Evolutionary conservation across 2,113 vertebrate genomes (phyloP), one percentile per base, ranked within the genome.

Genomic region (Geothlypis trichas): DNA sequence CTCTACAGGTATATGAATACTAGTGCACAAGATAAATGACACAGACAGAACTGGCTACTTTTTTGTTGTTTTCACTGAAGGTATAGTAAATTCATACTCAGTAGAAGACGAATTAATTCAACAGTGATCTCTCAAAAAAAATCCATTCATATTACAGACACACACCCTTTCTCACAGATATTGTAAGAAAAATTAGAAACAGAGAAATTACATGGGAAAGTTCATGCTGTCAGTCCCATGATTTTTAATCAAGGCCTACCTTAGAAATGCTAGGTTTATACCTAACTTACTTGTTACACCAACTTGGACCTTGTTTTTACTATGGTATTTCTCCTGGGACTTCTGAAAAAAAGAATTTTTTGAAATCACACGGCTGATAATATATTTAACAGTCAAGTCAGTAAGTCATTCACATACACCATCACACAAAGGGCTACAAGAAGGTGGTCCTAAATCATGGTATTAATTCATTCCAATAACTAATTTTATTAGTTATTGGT

Each of bases 241-340:
- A 61, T 30, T 93, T 89, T 94, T 63, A 77, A 52, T 8, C 14
- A 67, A 67, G 20, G 24, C 11, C 58, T 81, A 92, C 68, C n/a
- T 35, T 28, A 68, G 37, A 75, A 74, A 68, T 62, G 27, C 58
- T 77, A 94, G 7, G 19, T 79, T 90, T 84, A 80, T 7, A 54
- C 7, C 17, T 73, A 80, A 98, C 99, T 99, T 98, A 99, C 99
- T 99, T 97, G 98, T 98, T 92, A 98, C 97, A 89, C 98, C 98
- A 74, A 98, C 97, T 65, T 98, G 97, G 3, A 98, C 97, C 94
- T 98, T 98, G 97, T 90, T 98, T 97, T 98, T 99, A 87, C 96
- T 98, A 89, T 89, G 90, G 89, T 97, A 98, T 94, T 98, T 99
- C 91, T 99, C 99, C 95, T 98, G 99, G 79, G 97, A 97, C 98